phyloP scores from a whole-genome alignment of 1,140 invertebrate species.

The Trichonephila clavata region DNA sequence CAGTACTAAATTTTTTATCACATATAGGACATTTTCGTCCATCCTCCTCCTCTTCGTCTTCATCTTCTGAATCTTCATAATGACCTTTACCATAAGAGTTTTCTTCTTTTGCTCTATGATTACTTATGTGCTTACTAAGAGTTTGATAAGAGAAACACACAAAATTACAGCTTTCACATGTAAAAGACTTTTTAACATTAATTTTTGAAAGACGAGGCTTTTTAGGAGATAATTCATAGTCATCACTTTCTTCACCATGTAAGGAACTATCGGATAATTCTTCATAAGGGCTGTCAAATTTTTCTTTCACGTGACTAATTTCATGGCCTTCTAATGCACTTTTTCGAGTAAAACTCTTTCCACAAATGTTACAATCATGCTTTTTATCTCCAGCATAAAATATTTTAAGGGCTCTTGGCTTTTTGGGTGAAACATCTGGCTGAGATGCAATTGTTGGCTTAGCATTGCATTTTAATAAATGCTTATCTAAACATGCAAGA shows the following conservation, averaged over 20 bases:
- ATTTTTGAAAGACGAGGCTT: slow-evolving; percentile 24
- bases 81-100: background rate
- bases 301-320: slow-evolving; percentile 5
- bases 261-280: background rate
- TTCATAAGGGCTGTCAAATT: slow-evolving; percentile 4
- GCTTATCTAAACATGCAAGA: slow-evolving; percentile 32
- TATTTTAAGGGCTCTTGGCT: background rate
- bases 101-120: slow-evolving; percentile 37
- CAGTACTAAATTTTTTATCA: background rate
- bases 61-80: background rate
- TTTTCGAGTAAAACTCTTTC: slow-evolving; percentile 54
- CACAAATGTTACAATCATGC: slow-evolving; percentile 61
- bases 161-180: slow-evolving; percentile 56
- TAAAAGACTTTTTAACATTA: background rate
- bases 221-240: background rate
- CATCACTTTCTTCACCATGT: slow-evolving; percentile 44
- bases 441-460: background rate
- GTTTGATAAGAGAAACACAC: slow-evolving; percentile 48
- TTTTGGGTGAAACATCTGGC: background rate
- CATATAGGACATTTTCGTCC: background rate
- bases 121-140: slow-evolving; percentile 11
- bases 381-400: slow-evolving; percentile 18
- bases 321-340: slow-evolving; percentile 54
- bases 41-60: background rate
- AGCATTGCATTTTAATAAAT: slow-evolving; percentile 2